Evolutionary conservation across 1,140 invertebrate species (phyloP), one percentile per base, ranked within the genome.

Genomic region (Neodiprion virginianus): DNA sequence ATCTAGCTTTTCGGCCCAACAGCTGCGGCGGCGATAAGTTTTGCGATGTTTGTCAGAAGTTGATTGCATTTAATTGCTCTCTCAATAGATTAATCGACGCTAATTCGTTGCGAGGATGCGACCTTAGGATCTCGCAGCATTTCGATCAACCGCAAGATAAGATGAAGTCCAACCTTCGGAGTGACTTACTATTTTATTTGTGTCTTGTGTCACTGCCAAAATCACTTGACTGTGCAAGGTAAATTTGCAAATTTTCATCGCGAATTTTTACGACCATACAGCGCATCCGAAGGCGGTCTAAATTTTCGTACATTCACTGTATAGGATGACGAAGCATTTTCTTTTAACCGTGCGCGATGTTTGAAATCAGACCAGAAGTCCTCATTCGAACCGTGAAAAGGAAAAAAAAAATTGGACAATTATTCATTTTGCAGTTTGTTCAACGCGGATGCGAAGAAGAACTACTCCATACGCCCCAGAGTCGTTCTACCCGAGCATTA

Each of bases 401-500:
- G 28, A 40, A 40, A 5, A 40, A 40, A 40, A 40, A 40, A 40
- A 40, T 3, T 40, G 28, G 1, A 40, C 4, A 17, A 61, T 61
- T 61, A 8, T 71, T 73, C 40, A 69, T 11, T 21, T 89, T 88
- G 67, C 86, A 91, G 88, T 84, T 81, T 89, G 53, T 89, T 87
- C 81, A 86, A 84, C 83, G 89, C 90, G 80, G 89, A 86, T 48
- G 17, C 73, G 50, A 74, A 76, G 79, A 89, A 89, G 79, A 93
- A 93, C 84, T 90, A 92, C 77, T 92, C 91, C 65, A 82, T 92
- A 67, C 91, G 91, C 79, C 91, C 92, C 4, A 88, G 90, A 76
- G 90, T 93, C 48, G 91, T 93, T 53, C 83, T 94, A 72, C 93
- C 93, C 11, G 90, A 93, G 79, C 90, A 91, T 85, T 94, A 94